Conservation (phyloP, 1,140 invertebrate genomes). For the Halesus radiatus region DNA sequence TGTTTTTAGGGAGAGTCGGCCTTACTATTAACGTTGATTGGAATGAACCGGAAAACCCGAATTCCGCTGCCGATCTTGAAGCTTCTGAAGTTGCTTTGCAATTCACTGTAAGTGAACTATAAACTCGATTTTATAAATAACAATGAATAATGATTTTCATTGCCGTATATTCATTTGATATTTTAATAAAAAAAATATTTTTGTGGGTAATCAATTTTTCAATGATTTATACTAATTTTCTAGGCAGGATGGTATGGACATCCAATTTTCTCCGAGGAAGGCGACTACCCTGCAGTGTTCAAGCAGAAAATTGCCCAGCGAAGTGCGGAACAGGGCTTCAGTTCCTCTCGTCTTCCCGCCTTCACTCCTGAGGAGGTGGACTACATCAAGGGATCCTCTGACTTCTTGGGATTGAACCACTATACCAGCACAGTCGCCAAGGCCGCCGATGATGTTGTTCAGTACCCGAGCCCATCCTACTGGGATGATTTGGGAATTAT, state of each 20-base stretch:
- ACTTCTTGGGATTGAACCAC: conserved; percentile 62
- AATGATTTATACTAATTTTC: conserved; percentile 47
- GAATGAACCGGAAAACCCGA: conserved; percentile 21
- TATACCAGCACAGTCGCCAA: conserved; percentile 50
- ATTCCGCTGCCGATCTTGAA: not conserved
- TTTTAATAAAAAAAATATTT: no score
- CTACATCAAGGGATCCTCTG: conserved; percentile 67
- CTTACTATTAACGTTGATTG: conserved; percentile 13
- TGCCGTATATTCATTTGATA: no score
- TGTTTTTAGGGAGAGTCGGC: conserved; percentile 12
- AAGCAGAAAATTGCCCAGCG: conserved; percentile 59
- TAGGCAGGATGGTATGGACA: conserved; percentile 60
- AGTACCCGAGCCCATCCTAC: conserved; percentile 41
- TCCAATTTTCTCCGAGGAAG: conserved; percentile 59
- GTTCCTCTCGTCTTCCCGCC: conserved; percentile 59
- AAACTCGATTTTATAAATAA: no score
- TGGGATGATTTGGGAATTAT: conserved; percentile 43
- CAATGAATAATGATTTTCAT: no score
- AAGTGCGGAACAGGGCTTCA: conserved; percentile 61
- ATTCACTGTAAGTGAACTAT: not conserved
- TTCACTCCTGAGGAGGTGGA: conserved; percentile 69
- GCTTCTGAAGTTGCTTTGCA: conserved; percentile 26
- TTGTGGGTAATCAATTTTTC: not conserved
- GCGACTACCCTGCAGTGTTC: conserved; percentile 62
- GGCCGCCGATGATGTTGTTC: conserved; percentile 13